Percentiles rank a stretch among this genome's conserved stretches.
phyloP scores from a whole-genome alignment of 2,888 invertebrate species.

The Sesia bembeciformis region DNA sequence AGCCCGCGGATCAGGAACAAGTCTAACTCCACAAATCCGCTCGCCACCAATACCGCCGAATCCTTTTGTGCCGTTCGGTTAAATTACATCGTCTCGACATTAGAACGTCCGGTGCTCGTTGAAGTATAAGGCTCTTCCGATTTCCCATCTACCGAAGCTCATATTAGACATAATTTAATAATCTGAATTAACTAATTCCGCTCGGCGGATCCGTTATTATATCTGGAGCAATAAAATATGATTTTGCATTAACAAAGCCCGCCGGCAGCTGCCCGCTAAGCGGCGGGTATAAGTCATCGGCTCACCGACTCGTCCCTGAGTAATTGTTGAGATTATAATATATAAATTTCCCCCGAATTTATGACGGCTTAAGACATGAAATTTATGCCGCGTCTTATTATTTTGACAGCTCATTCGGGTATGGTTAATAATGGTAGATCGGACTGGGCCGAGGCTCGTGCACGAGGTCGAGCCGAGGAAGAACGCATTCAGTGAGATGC shows the following conservation, averaged over 20 bases:
- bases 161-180: conserved; percentile 13
- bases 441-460: conserved; percentile 5
- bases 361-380: conserved; percentile 35
- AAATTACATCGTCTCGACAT: too few relatives aligned
- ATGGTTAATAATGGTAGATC: conserved; percentile 24
- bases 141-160: too few relatives aligned
- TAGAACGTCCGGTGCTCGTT: too few relatives aligned
- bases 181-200: conserved; percentile 17
- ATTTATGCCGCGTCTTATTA: conserved; percentile 59
- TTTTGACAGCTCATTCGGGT: conserved; percentile 51
- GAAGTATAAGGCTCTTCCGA: too few relatives aligned
- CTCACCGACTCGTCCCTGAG: conserved; percentile 27
- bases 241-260: conserved; percentile 23
- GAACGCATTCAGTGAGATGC: conserved; percentile 1
- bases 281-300: conserved; percentile 26
- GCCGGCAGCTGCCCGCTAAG: conserved; percentile 16
- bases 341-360: conserved; percentile 41
- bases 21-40: too few relatives aligned
- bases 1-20: too few relatives aligned
- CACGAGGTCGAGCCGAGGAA: too few relatives aligned
- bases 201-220: conserved; percentile 9
- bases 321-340: conserved; percentile 57
- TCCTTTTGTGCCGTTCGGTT: too few relatives aligned
- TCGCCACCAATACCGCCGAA: too few relatives aligned
- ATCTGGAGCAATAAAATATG: conserved; percentile 27